phyloP scores from a whole-genome alignment of 2,113 vertebrate genomes.

The human region GRCh38 chr6:124758501-124759000 shows the following conservation, averaged over 20 bases:
- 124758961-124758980: background rate
- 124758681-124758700: background rate
- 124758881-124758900: background rate
- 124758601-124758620: background rate
- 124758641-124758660: background rate
- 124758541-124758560: background rate
- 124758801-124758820: background rate
- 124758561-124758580: background rate
- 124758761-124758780: background rate
- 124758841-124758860: background rate
- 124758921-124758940: background rate
- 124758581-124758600: background rate
- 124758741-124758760: background rate
- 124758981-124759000: background rate
- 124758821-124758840: background rate
- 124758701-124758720: background rate
- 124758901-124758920: background rate
- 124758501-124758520: no score
- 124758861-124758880: background rate
- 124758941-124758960: background rate
- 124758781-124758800: background rate
- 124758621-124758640: background rate
- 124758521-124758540: background rate
- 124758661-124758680: background rate
- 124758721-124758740: conserved; percentile 15